These are phyloP conservation scores for Eupithecia vulgata DNA, from an alignment of 2,888 invertebrate species.

Conservation along the genomic window DNA sequence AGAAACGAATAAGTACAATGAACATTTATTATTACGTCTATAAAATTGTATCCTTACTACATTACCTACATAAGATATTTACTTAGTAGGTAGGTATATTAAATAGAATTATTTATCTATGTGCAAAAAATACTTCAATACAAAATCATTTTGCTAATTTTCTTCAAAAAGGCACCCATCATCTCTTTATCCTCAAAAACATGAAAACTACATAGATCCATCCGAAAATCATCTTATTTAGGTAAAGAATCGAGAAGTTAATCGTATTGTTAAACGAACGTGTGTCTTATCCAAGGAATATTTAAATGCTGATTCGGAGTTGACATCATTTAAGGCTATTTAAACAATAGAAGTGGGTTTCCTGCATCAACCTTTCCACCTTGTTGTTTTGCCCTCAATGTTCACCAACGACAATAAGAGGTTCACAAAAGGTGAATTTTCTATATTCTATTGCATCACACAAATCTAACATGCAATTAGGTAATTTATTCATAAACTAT, in stretches of 20 bases:
- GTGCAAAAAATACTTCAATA: neutral
- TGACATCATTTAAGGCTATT: constrained; percentile 34
- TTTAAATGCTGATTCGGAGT: constrained; percentile 14
- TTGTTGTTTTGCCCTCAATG: constrained; percentile 35
- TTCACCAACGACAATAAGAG: constrained; percentile 17
- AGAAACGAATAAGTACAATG: constrained; percentile 3
- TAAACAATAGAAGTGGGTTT: constrained; percentile 36
- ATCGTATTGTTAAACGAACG: neutral
- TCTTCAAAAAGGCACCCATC: neutral
- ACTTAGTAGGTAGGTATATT: neutral
- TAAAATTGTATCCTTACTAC: constrained; percentile 6
- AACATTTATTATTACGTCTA: constrained; percentile 14
- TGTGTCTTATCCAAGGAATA: neutral
- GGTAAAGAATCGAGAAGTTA: neutral
- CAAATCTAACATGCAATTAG: neutral
- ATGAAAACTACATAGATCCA: neutral
- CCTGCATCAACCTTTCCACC: constrained; percentile 34
- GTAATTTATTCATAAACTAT: neutral
- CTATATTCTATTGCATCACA: constrained; percentile 1
- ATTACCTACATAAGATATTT: neutral
- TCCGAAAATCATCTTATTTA: neutral
- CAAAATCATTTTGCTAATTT: neutral
- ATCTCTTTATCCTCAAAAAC: neutral
- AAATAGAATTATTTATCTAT: neutral
- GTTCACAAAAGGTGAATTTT: constrained; percentile 13